phyloP scores from a whole-genome alignment of 2,797 vertebrate species.

The Hypotaenidia philippensis region DNA sequence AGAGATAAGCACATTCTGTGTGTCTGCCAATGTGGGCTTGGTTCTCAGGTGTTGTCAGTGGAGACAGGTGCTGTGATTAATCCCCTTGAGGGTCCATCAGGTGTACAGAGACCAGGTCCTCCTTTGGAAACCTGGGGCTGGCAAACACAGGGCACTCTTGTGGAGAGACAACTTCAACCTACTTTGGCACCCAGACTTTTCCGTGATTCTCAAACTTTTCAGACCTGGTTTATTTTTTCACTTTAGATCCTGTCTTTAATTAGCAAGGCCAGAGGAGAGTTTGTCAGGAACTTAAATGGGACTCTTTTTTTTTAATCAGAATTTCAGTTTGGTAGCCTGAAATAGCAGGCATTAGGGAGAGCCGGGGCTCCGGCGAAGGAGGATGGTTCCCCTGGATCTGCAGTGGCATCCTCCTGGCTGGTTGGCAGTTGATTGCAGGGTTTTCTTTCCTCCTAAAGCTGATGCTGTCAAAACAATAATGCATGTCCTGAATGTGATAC shows the following conservation, averaged over 20 bases:
- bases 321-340: not conserved
- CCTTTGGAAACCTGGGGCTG: not conserved
- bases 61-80: not conserved
- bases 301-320: slow-evolving; percentile 44
- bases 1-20: not conserved
- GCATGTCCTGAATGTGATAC: not conserved
- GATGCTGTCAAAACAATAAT: not conserved
- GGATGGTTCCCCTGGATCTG: not conserved
- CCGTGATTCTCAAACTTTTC: slow-evolving; percentile 14
- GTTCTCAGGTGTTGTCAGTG: accelerated
- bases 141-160: not conserved
- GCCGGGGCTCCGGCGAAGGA: not conserved
- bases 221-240: slow-evolving; percentile 54
- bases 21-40: accelerated
- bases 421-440: not conserved
- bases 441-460: not conserved
- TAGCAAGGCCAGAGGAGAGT: slow-evolving; percentile 37
- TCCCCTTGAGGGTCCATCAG: not conserved
- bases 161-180: not conserved
- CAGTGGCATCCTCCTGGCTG: not conserved
- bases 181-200: not conserved
- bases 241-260: slow-evolving; percentile 25
- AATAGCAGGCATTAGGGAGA: slow-evolving; percentile 39
- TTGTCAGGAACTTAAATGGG: not conserved
- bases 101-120: not conserved